Base-by-base conservation (phyloP, 2,113 vertebrate genomes). In the Odocoileus virginianus region DNA sequence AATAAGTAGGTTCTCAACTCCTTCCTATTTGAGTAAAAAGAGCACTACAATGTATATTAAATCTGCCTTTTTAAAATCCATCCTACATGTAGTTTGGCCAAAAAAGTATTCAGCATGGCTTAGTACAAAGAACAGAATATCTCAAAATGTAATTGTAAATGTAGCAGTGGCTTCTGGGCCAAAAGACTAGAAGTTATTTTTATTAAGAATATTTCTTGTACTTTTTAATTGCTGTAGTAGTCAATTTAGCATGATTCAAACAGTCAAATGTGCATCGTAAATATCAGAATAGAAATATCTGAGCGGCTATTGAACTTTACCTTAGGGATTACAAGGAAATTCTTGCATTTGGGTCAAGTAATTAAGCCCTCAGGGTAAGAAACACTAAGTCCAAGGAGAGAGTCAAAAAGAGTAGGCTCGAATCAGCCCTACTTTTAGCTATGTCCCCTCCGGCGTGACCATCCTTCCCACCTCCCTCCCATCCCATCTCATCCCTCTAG, bases 1-100 rank as follows among this genome's bases (percentile, higher is more conserved):
- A 96, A 87, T 96, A 95, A 96, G 71, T 71, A 85, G n/a, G 27
- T 91, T 98, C 79, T 96, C 94, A 94, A 74, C 89, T 96, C 71
- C 91, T 87, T 55, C 89, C 60, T 83, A 79, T 97, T 94, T 96
- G 52, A 74, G 52, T 97, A 84, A 98, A 92, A 95, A 91, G 88
- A 96, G 58, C n/a, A 92, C 40, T 94, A 91, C 64, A 83, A 64
- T 89, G 55, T 67, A 87, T 43, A 85, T 71, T 97, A 86, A 94
- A 93, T 87, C 60, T 89, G 43, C 52, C 60, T 76, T 87, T 55
- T 86, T 82, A 89, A 87, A 96, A 88, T 93, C 76, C 30, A 96
- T 47, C 25, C 11, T 89, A 57, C 25, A 15, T 84, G 40, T 40
- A 95, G 25, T 45, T 25, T 67, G 58, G 27, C 52, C 52, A 89